Base-by-base conservation (phyloP, 2,888 invertebrate genomes). In the Trachelus stipa region DNA sequence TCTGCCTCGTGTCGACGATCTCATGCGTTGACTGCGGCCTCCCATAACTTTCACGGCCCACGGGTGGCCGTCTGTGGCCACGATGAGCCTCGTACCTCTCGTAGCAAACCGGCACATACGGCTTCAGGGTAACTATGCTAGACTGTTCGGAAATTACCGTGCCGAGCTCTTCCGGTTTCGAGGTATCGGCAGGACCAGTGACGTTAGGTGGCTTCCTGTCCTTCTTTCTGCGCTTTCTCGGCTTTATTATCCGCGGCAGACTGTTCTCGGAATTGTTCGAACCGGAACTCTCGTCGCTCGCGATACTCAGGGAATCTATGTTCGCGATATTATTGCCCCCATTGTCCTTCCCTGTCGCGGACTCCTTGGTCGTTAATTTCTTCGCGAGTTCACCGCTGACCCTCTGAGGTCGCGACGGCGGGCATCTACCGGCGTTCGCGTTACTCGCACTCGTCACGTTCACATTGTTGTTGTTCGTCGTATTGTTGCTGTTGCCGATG, bases 221-320 rank as follows among this genome's bases (percentile, higher is more conserved):
- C 92, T 97, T 97, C 94, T 97, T 97, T 90, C 97, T 95, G 76
- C 97, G 94, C 90, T 97, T 97, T 75, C 97, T 93, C 11, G 97
- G 97, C 91, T 97, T 97, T 87, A 97, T 97, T 83, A 97, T 97
- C 85, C 97, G 94, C 83, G 97, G 97, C 88, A 97, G 92, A 92
- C 96, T 96, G 83, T 95, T 96, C 89, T 96, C 96, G 12, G 95
- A 93, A 79, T 92, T 93, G 81, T 92, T 92, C 9, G 93, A 92
- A 79, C 94, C 94, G 85, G 95, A 95, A 92, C 96, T 95, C 92
- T 96, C 96, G 91, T 96, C 96, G 92, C 96, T 96, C 80, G 95
- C 94, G 85, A 95, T 95, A 92, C 95, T 95, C 87, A 95, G 92
- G 85, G 95, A 93, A 91, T 96, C 95, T 90, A 94, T 93, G 90